These are phyloP conservation scores for Charina bottae DNA, from an alignment of 2,113 vertebrate genomes.

Conservation along the genomic window DNA sequence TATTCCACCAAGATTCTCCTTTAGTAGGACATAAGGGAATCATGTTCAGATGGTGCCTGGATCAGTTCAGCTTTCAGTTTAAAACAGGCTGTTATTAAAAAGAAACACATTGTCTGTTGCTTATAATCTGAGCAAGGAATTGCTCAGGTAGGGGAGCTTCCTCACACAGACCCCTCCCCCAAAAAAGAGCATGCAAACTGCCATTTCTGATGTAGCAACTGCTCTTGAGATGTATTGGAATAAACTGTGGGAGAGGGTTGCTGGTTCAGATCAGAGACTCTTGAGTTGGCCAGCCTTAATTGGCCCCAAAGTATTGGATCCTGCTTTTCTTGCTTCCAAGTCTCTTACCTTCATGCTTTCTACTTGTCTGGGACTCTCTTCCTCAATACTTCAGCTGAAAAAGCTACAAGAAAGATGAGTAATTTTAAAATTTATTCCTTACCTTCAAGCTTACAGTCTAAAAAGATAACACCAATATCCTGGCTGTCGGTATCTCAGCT, in stretches of 20 bases:
- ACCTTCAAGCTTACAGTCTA: background rate
- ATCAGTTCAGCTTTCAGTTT: background rate
- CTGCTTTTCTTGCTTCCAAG: background rate
- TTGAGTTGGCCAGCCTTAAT: background rate
- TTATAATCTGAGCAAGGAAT: no score
- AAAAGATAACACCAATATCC: background rate
- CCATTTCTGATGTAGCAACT: background rate
- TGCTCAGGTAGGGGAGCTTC: no score
- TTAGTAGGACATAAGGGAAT: background rate
- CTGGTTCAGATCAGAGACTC: background rate
- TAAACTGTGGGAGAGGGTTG: background rate
- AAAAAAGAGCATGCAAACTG: background rate
- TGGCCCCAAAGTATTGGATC: background rate
- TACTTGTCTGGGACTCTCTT: background rate
- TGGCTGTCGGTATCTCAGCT: background rate
- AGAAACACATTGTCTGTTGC: no score
- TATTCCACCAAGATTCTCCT: background rate
- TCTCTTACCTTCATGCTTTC: background rate
- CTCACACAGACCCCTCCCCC: no score
- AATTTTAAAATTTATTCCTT: background rate
- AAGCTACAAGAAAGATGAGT: background rate
- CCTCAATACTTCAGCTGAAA: background rate
- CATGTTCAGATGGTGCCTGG: background rate
- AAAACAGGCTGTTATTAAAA: background rate
- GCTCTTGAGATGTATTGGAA: background rate